These are phyloP conservation scores for Netelia fuscicornis DNA, from an alignment of 2,888 invertebrate species.

Conservation along the genomic window DNA sequence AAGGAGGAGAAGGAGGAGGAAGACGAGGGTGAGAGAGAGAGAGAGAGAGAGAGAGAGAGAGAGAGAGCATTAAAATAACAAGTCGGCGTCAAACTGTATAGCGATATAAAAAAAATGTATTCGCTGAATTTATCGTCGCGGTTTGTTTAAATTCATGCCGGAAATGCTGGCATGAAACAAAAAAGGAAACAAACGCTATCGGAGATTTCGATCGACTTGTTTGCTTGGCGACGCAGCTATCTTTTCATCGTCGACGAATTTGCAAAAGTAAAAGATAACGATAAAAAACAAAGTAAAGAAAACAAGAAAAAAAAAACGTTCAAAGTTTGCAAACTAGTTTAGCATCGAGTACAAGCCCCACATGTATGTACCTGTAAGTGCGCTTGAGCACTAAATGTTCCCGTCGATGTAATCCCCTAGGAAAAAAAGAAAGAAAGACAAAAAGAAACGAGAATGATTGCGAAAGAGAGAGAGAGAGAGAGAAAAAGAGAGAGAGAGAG, in stretches of 20 bases:
- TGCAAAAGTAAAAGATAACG: neutral
- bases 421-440: neutral
- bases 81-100: slow-evolving; percentile 5
- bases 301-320: slow-evolving; percentile 26
- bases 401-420: slow-evolving; percentile 55
- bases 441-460: slow-evolving; percentile 8
- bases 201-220: slow-evolving; percentile 6
- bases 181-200: neutral
- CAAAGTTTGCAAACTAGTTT: slow-evolving; percentile 49
- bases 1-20: neutral
- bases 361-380: slow-evolving; percentile 70
- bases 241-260: slow-evolving; percentile 12
- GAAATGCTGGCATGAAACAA: slow-evolving; percentile 13
- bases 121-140: slow-evolving; percentile 42
- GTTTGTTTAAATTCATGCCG: slow-evolving; percentile 20
- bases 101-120: slow-evolving; percentile 19
- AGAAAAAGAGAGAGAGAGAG: neutral
- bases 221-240: neutral
- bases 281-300: slow-evolving; percentile 21
- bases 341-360: slow-evolving; percentile 57
- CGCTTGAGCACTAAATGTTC: slow-evolving; percentile 64
- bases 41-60: neutral
- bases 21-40: neutral
- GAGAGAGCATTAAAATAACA: slow-evolving; percentile 19
- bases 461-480: slow-evolving; percentile 7